A percentile compares a stretch with the other conserved stretches of the same genome.
phyloP scores from a whole-genome alignment of 2,888 invertebrate genomes.

The Tetheella fluctuosa region DNA sequence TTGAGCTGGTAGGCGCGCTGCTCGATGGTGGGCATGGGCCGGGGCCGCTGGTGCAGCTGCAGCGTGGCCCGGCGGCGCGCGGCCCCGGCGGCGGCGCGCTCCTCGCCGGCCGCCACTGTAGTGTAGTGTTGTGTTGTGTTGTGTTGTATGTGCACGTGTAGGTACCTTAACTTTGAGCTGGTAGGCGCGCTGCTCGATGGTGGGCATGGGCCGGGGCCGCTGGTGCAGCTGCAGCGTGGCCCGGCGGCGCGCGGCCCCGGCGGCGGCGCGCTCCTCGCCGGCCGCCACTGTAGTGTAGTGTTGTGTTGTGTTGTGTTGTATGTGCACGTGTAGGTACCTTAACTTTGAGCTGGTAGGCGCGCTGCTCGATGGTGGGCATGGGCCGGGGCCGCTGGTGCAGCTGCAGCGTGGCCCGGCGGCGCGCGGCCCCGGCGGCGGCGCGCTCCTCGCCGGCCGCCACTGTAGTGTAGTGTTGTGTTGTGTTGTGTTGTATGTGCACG shows the following conservation, averaged over 20 bases:
- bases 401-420: not conserved
- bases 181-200: conserved; percentile 87
- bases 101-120: too few species aligned
- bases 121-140: too few species aligned
- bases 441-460: too few species aligned
- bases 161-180: conserved; percentile 70
- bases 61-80: not conserved
- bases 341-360: conserved; percentile 82
- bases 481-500: not conserved
- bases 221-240: not conserved
- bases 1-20: conserved; percentile 86
- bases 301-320: too few species aligned
- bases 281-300: conserved; percentile 84
- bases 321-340: conserved; percentile 44
- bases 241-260: too few species aligned
- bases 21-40: conserved; percentile 77
- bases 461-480: too few species aligned
- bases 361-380: conserved; percentile 85
- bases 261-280: too few species aligned
- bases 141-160: not conserved
- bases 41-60: conserved; percentile 6
- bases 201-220: conserved; percentile 49
- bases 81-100: too few species aligned
- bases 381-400: conserved; percentile 11
- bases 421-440: too few species aligned